These are phyloP conservation scores for Villa cingulata DNA, from an alignment of 2,888 invertebrate species.

Conservation along the genomic window DNA sequence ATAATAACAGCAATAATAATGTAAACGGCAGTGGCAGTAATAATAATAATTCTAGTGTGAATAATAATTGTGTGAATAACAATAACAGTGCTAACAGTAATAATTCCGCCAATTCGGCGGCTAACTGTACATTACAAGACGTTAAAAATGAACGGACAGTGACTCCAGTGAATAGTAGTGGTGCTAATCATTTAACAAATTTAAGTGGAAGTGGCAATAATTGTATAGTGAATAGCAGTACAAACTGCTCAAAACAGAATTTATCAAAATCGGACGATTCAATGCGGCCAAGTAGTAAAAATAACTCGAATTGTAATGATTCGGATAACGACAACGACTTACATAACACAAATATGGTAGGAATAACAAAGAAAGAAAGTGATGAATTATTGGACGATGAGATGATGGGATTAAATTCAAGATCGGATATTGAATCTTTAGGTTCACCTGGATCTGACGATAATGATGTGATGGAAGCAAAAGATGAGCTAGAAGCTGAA, in stretches of 20 bases:
- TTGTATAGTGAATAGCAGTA: neutral
- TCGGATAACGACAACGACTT: slow-evolving; percentile 2
- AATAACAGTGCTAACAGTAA: slow-evolving; percentile 17
- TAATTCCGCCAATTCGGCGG: slow-evolving; percentile 18
- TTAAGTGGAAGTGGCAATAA: slow-evolving; percentile 2
- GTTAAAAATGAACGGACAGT: slow-evolving; percentile 23
- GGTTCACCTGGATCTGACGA: slow-evolving; percentile 41
- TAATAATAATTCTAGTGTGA: slow-evolving; percentile 32
- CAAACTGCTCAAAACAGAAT: neutral
- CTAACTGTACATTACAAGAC: slow-evolving; percentile 1
- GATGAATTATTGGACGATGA: slow-evolving; percentile 33
- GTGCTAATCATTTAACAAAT: slow-evolving; percentile 3
- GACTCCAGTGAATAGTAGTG: slow-evolving; percentile 19
- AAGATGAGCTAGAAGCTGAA: slow-evolving; percentile 52
- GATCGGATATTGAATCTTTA: slow-evolving; percentile 40
- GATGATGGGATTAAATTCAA: slow-evolving; percentile 30
- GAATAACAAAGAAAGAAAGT: slow-evolving; percentile 26
- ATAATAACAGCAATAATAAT: slow-evolving; percentile 36
- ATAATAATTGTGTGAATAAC: slow-evolving; percentile 34
- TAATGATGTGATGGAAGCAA: slow-evolving; percentile 43
- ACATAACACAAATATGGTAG: neutral
- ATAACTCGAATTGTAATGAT: slow-evolving; percentile 1
- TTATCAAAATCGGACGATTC: neutral
- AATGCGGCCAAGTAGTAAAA: neutral
- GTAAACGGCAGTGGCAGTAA: slow-evolving; percentile 24